A percentile compares a stretch with the other conserved stretches of the same genome.
Evolutionary conservation across 2,113 vertebrate genomes (phyloP).

Genomic region (Tringa solitaria): DNA sequence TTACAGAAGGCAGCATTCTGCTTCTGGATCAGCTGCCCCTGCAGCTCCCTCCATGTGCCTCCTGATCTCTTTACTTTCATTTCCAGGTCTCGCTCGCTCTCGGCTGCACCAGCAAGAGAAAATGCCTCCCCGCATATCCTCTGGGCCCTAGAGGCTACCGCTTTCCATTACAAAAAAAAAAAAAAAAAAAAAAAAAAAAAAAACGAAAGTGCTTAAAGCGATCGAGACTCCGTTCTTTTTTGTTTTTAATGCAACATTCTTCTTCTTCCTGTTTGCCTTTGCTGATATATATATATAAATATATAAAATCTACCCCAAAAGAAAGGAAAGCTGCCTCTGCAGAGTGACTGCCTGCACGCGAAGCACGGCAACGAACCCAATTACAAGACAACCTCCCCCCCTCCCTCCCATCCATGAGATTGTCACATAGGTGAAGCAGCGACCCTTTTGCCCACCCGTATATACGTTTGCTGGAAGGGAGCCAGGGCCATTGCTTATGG

Average conservation of each 20-base stretch:
- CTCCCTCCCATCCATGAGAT: background rate
- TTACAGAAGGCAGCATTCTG: slow-evolving; percentile 78
- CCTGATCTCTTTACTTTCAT: slow-evolving; percentile 78
- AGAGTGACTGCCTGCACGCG: background rate
- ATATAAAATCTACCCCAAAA: background rate
- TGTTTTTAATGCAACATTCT: slow-evolving; percentile 10
- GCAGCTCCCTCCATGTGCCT: slow-evolving; percentile 77
- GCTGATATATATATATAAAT: background rate
- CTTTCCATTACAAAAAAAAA: slow-evolving; percentile 2
- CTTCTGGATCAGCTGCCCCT: slow-evolving; percentile 73
- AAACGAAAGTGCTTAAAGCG: background rate
- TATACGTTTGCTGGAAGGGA: background rate
- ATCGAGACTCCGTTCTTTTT: background rate
- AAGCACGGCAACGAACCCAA: background rate
- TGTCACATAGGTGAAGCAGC: background rate
- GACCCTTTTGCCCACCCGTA: background rate
- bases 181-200: background rate
- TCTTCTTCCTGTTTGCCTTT: background rate
- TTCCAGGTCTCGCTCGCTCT: slow-evolving; percentile 70
- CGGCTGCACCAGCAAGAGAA: slow-evolving; percentile 70
- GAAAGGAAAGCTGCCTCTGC: background rate
- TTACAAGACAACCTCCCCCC: background rate
- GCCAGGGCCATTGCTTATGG: background rate
- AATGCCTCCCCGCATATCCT: slow-evolving; percentile 68
- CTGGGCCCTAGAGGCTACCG: slow-evolving; percentile 76